phyloP scores from a whole-genome alignment of 2,888 invertebrate genomes.

The Melanostoma scalare region DNA sequence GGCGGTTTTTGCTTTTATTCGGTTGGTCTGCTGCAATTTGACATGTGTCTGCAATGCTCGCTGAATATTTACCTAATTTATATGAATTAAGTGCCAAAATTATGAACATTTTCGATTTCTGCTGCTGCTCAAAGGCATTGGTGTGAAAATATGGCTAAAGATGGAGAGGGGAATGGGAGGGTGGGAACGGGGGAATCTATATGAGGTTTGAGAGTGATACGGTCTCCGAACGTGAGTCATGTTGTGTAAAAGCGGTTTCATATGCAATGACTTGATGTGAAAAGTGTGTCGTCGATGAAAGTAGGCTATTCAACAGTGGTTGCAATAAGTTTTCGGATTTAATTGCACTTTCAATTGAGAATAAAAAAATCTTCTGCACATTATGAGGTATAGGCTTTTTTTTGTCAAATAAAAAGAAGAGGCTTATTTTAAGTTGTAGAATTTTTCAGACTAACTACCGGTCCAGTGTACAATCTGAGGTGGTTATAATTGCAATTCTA shows the following conservation, averaged over 20 bases:
- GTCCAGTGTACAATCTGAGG: too few species aligned
- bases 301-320: conserved; percentile 53
- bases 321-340: neutral
- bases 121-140: conserved; percentile 21
- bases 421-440: too few species aligned
- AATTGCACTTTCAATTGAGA: too few species aligned
- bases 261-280: conserved; percentile 57
- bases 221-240: conserved; percentile 60
- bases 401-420: too few species aligned
- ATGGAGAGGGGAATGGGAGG: conserved; percentile 12
- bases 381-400: too few species aligned
- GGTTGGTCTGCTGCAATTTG: conserved; percentile 68
- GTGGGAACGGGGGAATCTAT: neutral
- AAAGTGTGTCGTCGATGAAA: conserved; percentile 66
- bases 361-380: too few species aligned
- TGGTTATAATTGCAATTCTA: too few species aligned
- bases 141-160: neutral
- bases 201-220: conserved; percentile 51
- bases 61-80: conserved; percentile 73
- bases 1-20: conserved; percentile 62
- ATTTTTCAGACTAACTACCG: too few species aligned
- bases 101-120: conserved; percentile 69
- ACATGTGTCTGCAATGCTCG: conserved; percentile 71
- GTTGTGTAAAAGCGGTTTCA: conserved; percentile 26
- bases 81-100: conserved; percentile 74